A percentile compares a stretch with the other conserved stretches of the same genome.
Evolutionary conservation across 30 jellyfish, hydroid and myxozoan genomes (phyloP).

Genomic region (Turritopsis dohrnii): DNA sequence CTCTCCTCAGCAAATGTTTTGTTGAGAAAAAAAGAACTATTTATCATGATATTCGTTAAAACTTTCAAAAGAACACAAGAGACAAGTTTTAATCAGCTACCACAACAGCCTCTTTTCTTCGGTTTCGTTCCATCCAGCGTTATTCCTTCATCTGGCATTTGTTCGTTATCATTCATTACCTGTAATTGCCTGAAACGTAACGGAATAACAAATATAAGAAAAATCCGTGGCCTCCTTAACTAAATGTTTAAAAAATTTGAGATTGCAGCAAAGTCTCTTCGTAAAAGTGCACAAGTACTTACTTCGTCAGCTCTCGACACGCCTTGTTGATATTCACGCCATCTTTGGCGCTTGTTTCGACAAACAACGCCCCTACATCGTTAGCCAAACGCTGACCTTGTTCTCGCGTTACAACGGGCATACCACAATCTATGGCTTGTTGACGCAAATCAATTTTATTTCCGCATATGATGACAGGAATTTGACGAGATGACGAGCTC

Average conservation of each 20-base stretch:
- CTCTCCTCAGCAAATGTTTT: too few species aligned
- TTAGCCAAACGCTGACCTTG: constrained; percentile 81
- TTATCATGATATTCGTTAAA: background rate
- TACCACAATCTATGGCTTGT: constrained; percentile 46
- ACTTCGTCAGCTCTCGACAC: constrained; percentile 79
- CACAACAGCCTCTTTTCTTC: constrained; percentile 59
- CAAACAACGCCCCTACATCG: constrained; percentile 83
- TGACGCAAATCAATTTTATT: constrained; percentile 58
- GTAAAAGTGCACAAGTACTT: background rate
- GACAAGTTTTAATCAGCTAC: background rate
- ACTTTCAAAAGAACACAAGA: background rate
- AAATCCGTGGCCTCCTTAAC: background rate
- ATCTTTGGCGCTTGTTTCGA: constrained; percentile 86
- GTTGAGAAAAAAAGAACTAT: background rate
- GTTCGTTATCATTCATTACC: constrained; percentile 38
- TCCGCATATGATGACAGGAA: constrained; percentile 93
- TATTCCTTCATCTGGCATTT: constrained; percentile 42
- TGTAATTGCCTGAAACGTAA: constrained; percentile 53
- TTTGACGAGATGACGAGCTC: constrained; percentile 47
- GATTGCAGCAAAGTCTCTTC: background rate
- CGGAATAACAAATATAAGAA: background rate
- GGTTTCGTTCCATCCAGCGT: constrained; percentile 37
- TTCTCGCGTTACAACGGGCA: constrained; percentile 40
- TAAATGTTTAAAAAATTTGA: background rate
- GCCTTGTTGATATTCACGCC: constrained; percentile 79